A percentile compares a stretch with the other conserved stretches of the same genome.
phyloP scores from a whole-genome alignment of 2,797 vertebrate genomes.

The Megalops cyprinoides region DNA sequence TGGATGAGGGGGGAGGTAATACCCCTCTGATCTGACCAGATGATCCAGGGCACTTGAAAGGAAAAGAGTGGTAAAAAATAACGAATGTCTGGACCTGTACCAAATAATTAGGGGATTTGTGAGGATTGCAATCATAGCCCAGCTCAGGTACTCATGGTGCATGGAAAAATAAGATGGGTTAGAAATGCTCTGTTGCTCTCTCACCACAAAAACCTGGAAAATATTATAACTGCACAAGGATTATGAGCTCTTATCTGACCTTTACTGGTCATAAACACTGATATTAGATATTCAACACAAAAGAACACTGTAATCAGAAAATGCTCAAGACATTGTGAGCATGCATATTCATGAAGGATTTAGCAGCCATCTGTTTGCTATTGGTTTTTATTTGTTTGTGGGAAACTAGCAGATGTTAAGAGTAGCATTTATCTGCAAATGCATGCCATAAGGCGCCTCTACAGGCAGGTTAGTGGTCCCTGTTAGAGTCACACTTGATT shows the following conservation, averaged over 20 bases:
- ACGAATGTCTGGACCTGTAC: constrained; percentile 10
- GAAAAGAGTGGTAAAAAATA: constrained; percentile 20
- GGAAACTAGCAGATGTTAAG: constrained; percentile 33
- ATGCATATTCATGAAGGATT: constrained; percentile 44
- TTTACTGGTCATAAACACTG: constrained; percentile 45
- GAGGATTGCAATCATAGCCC: not conserved
- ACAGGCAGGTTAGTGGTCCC: not conserved
- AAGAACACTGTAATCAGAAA: constrained; percentile 42
- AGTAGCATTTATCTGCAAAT: constrained; percentile 32
- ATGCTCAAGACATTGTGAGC: constrained; percentile 32
- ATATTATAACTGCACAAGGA: constrained; percentile 28
- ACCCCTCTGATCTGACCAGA: constrained; percentile 11
- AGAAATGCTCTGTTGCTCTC: not conserved
- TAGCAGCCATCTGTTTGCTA: constrained; percentile 38
- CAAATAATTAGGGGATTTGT: constrained; percentile 29
- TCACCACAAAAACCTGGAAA: constrained; percentile 8
- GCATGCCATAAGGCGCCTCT: constrained; percentile 19
- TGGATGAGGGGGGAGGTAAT: not conserved
- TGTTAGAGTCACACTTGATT: not conserved
- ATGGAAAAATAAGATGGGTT: constrained; percentile 20
- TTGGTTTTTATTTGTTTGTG: constrained; percentile 35
- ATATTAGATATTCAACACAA: constrained; percentile 33
- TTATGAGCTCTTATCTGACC: constrained; percentile 42
- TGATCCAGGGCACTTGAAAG: constrained; percentile 23
- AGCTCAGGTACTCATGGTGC: constrained; percentile 5